A percentile compares a stretch with the other conserved stretches of the same genome.
phyloP scores from a whole-genome alignment of 2,888 invertebrate genomes.

The Anthrax anthrax region DNA sequence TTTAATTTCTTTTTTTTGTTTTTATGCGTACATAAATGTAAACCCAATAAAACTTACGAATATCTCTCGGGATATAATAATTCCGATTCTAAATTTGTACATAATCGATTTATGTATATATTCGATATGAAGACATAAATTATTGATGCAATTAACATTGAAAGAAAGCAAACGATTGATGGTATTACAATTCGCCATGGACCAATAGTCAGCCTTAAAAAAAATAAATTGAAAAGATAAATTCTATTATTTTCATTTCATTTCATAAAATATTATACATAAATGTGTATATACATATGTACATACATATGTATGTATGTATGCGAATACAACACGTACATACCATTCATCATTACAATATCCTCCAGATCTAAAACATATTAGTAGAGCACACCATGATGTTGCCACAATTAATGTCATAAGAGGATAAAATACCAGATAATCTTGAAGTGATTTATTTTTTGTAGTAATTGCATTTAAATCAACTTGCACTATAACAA shows the following conservation, averaged over 20 bases:
- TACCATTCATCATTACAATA: background rate
- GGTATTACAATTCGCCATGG: conserved; percentile 31
- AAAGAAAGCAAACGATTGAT: conserved; percentile 22
- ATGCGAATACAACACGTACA: background rate
- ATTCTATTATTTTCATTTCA: background rate
- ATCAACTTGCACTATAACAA: background rate
- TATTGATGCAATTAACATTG: conserved; percentile 22
- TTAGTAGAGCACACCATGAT: background rate
- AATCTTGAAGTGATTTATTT: background rate
- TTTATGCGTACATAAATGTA: background rate
- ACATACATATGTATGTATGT: too few relatives aligned
- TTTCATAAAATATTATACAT: background rate
- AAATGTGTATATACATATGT: too few relatives aligned
- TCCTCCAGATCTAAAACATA: background rate
- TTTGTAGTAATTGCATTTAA: background rate
- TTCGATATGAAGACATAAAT: conserved; percentile 22
- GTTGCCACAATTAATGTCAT: background rate
- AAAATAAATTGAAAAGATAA: background rate
- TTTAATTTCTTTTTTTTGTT: too few relatives aligned
- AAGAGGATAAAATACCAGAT: background rate
- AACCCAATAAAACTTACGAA: conserved; percentile 13
- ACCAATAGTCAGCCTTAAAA: conserved; percentile 24
- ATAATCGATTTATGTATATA: conserved; percentile 19
- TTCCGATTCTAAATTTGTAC: conserved; percentile 18
- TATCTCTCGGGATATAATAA: conserved; percentile 21